phyloP scores from a whole-genome alignment of 2,797 vertebrate species.

The Prunella strophiata region DNA sequence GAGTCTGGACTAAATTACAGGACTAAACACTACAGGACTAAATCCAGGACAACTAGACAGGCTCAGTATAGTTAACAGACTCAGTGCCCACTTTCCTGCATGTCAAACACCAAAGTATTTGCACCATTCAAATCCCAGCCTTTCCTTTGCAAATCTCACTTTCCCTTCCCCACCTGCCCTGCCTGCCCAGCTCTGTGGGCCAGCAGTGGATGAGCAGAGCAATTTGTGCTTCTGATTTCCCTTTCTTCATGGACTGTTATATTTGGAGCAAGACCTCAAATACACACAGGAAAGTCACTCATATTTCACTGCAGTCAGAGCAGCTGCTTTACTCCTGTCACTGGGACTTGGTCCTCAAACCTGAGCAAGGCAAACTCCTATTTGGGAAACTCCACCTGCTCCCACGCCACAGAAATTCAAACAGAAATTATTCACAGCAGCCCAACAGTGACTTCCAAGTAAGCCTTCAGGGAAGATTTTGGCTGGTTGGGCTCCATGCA shows the following conservation, averaged over 20 bases:
- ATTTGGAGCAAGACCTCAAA: not conserved
- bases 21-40: not conserved
- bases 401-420: not conserved
- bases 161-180: not conserved
- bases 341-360: not conserved
- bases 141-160: not conserved
- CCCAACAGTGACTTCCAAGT: not conserved
- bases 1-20: not conserved
- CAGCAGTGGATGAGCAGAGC: not conserved
- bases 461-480: not conserved
- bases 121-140: not conserved
- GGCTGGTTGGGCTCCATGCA: not conserved
- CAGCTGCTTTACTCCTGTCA: not conserved
- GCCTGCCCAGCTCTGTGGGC: fast-evolving
- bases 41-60: not conserved
- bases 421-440: not conserved
- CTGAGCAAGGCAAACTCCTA: not conserved
- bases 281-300: not conserved
- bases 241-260: not conserved
- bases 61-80: not conserved
- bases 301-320: not conserved
- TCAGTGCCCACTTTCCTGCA: not conserved
- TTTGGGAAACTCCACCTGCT: not conserved
- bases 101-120: not conserved
- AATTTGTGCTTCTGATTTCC: not conserved